phyloP scores from a whole-genome alignment of 1,140 invertebrate species.

The Brachionus rubens region DNA sequence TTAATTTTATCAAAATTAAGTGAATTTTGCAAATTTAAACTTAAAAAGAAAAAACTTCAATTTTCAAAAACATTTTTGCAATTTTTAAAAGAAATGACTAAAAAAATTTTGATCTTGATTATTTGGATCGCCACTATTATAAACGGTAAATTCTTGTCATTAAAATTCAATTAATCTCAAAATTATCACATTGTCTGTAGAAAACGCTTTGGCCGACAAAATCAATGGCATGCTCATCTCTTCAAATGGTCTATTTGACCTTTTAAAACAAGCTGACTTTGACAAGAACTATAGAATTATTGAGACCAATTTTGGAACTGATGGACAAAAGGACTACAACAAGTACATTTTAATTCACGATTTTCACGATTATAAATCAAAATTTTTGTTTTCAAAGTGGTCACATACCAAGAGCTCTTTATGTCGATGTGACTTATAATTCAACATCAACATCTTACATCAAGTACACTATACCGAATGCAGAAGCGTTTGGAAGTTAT shows the following conservation, averaged over 20 bases:
- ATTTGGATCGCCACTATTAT: too few species aligned
- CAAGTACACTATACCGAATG: slow-evolving; percentile 49
- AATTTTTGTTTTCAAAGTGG: background rate
- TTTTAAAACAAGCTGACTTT: background rate
- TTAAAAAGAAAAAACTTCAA: too few species aligned
- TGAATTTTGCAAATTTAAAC: too few species aligned
- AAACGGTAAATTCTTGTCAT: too few species aligned
- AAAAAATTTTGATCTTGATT: too few species aligned
- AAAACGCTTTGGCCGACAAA: background rate
- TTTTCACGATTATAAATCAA: background rate
- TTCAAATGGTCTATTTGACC: background rate
- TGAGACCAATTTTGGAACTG: background rate
- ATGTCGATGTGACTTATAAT: background rate
- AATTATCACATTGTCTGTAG: too few species aligned
- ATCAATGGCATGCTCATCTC: too few species aligned
- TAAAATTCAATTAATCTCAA: too few species aligned
- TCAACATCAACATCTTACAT: background rate
- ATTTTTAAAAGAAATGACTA: too few species aligned
- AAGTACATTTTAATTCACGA: background rate
- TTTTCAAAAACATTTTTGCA: too few species aligned
- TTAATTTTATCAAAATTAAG: too few species aligned
- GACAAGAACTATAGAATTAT: background rate
- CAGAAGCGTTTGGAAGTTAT: slow-evolving; percentile 48
- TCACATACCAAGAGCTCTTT: slow-evolving; percentile 18
- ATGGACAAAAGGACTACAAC: background rate